Evolutionary conservation across 2,797 vertebrate species (phyloP).

Genomic region (Oophaga sylvatica): DNA sequence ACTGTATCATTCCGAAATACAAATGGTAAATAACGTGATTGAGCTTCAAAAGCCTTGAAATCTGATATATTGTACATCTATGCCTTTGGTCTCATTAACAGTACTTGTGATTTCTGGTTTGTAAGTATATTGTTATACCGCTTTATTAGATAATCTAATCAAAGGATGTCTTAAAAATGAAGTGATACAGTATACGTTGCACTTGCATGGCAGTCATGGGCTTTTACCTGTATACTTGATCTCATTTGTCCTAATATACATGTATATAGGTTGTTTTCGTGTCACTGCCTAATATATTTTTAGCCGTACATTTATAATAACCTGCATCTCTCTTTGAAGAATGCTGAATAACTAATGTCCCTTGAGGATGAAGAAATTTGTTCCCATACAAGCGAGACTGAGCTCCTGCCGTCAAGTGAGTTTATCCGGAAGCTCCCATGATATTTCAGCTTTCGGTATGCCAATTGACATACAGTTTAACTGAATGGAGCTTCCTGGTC

Average conservation of each 20-base stretch:
- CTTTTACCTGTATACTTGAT: conserved; percentile 49
- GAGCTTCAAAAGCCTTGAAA: not conserved
- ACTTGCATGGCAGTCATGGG: conserved; percentile 71
- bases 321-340: conserved; percentile 81
- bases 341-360: conserved; percentile 87
- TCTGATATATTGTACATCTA: conserved; percentile 20
- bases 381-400: conserved; percentile 87
- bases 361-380: conserved; percentile 88
- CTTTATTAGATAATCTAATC: not conserved
- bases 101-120: not conserved
- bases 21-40: not conserved
- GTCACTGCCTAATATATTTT: conserved; percentile 86
- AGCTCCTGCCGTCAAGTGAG: conserved; percentile 74
- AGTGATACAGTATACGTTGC: conserved; percentile 66
- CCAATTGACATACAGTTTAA: conserved; percentile 84
- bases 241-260: conserved; percentile 78
- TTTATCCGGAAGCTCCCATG: conserved; percentile 89
- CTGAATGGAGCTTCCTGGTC: conserved; percentile 83
- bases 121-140: not conserved
- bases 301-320: conserved; percentile 88
- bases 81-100: conserved; percentile 15
- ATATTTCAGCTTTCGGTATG: conserved; percentile 82
- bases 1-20: conserved; percentile 57
- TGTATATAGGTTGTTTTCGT: conserved; percentile 86
- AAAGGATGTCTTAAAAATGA: conserved; percentile 26